These are phyloP conservation scores for Drosophila erecta DNA, from an alignment of 1,140 invertebrate species.

Conservation along the genomic window DNA sequence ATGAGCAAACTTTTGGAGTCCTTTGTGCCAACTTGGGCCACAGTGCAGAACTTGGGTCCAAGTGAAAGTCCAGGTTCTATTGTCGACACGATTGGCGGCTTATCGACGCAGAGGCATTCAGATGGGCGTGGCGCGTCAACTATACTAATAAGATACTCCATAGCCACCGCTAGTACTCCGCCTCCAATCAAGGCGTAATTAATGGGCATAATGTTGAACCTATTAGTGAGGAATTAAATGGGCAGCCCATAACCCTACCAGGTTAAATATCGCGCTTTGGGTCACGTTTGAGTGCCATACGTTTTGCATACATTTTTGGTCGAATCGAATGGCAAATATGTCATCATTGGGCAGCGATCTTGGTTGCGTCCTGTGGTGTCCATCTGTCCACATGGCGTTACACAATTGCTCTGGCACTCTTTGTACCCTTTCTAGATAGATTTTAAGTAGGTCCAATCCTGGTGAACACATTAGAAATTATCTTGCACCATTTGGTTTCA, in stretches of 20 bases:
- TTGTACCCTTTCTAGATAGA: not conserved
- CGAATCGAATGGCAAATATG: constrained; percentile 13
- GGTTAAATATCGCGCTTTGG: constrained; percentile 1
- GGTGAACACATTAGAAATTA: no score
- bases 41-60: constrained; percentile 1
- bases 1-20: constrained; percentile 68
- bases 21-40: constrained; percentile 64
- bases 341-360: not conserved
- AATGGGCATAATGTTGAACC: constrained; percentile 38
- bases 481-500: no score
- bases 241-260: not conserved
- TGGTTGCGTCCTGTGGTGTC: not conserved
- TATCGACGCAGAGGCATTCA: constrained; percentile 59
- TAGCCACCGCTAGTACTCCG: constrained; percentile 2
- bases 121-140: constrained; percentile 60
- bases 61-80: constrained; percentile 26
- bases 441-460: no score
- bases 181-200: constrained; percentile 44
- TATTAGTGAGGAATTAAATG: constrained; percentile 14
- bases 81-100: constrained; percentile 55
- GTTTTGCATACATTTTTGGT: constrained; percentile 29
- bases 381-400: not conserved
- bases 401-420: no score
- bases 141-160: constrained; percentile 49
- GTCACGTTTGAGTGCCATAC: constrained; percentile 30